Evolutionary conservation across 2,888 invertebrate species (phyloP).

Genomic region (Prosapia bicincta): DNA sequence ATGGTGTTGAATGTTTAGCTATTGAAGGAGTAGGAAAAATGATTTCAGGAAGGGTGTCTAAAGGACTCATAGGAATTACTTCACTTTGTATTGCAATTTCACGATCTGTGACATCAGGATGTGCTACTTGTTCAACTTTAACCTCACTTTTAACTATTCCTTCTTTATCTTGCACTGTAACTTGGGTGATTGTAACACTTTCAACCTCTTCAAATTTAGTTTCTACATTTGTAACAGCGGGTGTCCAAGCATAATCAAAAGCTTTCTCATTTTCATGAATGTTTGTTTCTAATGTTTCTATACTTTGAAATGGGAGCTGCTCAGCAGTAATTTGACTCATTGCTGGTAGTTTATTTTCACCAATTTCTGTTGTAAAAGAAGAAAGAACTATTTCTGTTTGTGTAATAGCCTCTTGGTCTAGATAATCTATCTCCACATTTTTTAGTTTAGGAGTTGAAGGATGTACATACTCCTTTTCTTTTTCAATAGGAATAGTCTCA

Average conservation of each 20-base stretch:
- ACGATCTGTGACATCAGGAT: constrained; percentile 35
- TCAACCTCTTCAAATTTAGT: constrained; percentile 41
- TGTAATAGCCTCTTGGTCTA: constrained; percentile 48
- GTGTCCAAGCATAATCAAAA: constrained; percentile 38
- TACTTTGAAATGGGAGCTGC: constrained; percentile 44
- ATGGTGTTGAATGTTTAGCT: constrained; percentile 38
- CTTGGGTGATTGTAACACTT: constrained; percentile 45
- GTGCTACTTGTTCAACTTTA: constrained; percentile 36
- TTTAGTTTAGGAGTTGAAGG: constrained; percentile 35
- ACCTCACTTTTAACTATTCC: constrained; percentile 34
- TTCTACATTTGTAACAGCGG: constrained; percentile 38
- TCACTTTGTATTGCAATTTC: constrained; percentile 40
- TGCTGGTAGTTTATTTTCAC: constrained; percentile 34
- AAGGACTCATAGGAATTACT: constrained; percentile 36
- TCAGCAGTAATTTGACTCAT: constrained; percentile 44
- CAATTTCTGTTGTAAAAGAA: constrained; percentile 33
- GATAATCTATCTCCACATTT: constrained; percentile 41
- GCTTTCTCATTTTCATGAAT: constrained; percentile 44
- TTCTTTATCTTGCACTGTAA: constrained; percentile 39
- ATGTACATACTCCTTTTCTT: constrained; percentile 36
- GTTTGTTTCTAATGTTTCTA: constrained; percentile 47
- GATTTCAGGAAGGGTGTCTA: constrained; percentile 36
- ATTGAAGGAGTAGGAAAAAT: constrained; percentile 33
- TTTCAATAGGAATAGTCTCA: constrained; percentile 40
- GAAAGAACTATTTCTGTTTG: constrained; percentile 43